Percentiles rank a stretch among this genome's conserved stretches.
Conservation (phyloP, 2,113 vertebrate species). For the Ageneiosus marmoratus region DNA sequence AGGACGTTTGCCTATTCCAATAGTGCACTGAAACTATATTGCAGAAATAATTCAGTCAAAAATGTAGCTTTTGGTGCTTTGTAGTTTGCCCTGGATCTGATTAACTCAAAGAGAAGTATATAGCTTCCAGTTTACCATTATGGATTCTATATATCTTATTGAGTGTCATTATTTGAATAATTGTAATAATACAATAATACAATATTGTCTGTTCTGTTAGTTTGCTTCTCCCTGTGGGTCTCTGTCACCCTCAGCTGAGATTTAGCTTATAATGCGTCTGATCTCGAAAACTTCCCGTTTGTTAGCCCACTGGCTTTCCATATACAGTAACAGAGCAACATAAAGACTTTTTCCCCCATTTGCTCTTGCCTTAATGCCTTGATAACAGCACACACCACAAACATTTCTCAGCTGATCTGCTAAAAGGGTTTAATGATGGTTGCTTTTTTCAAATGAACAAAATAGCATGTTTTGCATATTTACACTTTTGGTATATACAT, state of each 20-base stretch:
- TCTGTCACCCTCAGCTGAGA: background rate
- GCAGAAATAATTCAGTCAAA: background rate
- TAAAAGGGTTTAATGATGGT: background rate
- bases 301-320: background rate
- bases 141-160: too few species aligned
- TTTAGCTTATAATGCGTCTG: background rate
- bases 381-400: background rate
- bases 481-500: background rate
- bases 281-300: background rate
- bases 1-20: background rate
- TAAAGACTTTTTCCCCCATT: background rate
- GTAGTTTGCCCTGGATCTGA: background rate
- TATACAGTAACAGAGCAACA: background rate
- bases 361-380: background rate
- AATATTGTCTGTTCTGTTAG: constrained; percentile 22
- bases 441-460: background rate
- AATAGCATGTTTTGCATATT: background rate
- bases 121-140: background rate
- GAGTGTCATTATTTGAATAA: background rate
- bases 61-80: background rate
- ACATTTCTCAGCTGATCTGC: background rate
- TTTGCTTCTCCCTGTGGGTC: constrained; percentile 38
- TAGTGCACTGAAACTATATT: background rate
- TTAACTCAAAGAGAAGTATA: background rate
- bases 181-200: constrained; percentile 18